phyloP scores from a whole-genome alignment of 1,140 invertebrate genomes.

The Ostrea edulis region DNA sequence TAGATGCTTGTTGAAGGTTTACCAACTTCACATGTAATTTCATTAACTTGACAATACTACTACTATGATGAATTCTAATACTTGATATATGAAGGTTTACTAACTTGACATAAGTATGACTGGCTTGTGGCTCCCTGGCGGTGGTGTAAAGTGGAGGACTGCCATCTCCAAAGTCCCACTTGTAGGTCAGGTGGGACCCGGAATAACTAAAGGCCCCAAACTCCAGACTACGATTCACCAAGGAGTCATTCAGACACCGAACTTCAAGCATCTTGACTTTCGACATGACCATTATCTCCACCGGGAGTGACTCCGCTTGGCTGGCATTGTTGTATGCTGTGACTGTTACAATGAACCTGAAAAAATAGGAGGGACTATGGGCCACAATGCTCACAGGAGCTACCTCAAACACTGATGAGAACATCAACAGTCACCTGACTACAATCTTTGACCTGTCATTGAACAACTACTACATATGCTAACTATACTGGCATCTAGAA shows the following conservation, averaged over 20 bases:
- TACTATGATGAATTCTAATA: background rate
- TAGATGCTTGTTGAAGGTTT: too few species aligned
- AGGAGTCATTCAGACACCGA: background rate
- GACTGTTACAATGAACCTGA: constrained; percentile 57
- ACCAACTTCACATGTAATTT: background rate
- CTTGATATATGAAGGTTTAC: background rate
- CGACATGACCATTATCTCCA: constrained; percentile 55
- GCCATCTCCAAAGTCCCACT: constrained; percentile 68
- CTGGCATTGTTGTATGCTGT: constrained; percentile 60
- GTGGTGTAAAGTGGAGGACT: background rate
- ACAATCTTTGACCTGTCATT: too few species aligned
- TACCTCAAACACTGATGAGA: too few species aligned
- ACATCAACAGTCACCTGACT: too few species aligned
- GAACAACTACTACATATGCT: too few species aligned
- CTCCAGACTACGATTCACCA: constrained; percentile 53
- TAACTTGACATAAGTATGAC: constrained; percentile 58
- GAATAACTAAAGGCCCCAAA: constrained; percentile 57
- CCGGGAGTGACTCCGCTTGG: constrained; percentile 54
- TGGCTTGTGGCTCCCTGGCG: background rate
- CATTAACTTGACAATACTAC: background rate
- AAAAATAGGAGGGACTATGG: background rate
- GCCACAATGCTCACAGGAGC: too few species aligned
- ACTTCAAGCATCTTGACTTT: constrained; percentile 49
- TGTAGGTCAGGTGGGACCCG: constrained; percentile 62
- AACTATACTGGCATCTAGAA: too few species aligned